phyloP scores from a whole-genome alignment of 2,888 invertebrate species.

The Cephus runcator region DNA sequence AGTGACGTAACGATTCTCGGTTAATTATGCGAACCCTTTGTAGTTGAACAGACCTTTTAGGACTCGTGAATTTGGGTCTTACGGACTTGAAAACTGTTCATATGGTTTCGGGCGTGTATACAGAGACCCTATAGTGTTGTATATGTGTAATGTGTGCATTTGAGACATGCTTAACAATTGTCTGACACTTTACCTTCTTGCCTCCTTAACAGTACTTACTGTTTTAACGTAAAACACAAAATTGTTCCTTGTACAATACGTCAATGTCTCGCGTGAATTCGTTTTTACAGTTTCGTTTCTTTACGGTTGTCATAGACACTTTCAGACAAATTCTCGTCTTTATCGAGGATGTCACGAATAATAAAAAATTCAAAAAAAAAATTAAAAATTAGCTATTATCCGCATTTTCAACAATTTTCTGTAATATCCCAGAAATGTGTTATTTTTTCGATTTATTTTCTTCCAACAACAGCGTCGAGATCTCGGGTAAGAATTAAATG shows the following conservation, averaged over 20 bases:
- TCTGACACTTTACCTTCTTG: not conserved
- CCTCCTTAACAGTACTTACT: not conserved
- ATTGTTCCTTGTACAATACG: not conserved
- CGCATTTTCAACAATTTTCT: too few relatives aligned
- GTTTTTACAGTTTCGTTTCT: too few relatives aligned
- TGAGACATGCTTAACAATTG: not conserved
- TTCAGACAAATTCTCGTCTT: too few relatives aligned
- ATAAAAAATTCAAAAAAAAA: too few relatives aligned
- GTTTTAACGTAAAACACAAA: not conserved
- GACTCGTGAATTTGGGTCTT: not conserved
- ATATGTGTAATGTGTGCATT: too few relatives aligned
- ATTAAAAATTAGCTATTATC: too few relatives aligned
- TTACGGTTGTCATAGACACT: not conserved
- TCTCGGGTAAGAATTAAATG: not conserved
- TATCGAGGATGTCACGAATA: too few relatives aligned
- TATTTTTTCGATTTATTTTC: not conserved
- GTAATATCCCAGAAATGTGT: too few relatives aligned
- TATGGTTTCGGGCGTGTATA: not conserved
- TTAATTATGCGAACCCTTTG: not conserved
- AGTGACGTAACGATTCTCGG: not conserved
- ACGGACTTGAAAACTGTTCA: not conserved
- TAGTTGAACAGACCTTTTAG: not conserved
- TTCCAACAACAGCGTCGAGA: not conserved
- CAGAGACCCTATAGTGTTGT: too few relatives aligned
- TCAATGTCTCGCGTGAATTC: too few relatives aligned